Evolutionary conservation across 2,888 invertebrate species (phyloP), one percentile per base, ranked within the genome.

Genomic region (Hyposoter didymator): DNA sequence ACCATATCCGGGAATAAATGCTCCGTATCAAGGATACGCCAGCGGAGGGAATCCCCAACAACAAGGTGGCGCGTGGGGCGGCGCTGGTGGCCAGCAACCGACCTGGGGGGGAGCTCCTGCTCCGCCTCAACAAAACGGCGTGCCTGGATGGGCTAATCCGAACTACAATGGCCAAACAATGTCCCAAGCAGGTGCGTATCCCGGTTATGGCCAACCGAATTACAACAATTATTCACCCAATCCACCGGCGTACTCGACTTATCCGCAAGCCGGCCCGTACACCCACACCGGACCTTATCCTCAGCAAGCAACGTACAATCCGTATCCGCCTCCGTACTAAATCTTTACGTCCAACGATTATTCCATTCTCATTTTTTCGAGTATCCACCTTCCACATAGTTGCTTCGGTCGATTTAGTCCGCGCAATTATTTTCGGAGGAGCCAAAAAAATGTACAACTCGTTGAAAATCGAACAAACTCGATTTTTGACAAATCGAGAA

Each of bases 1-100:
- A 69, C 99, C 99, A 2, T 99, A 99, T 94, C 98, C 99, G 19
- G 99, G 99, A 82, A 96, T 99, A 88, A 96, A 95, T 84, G 93
- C 94, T 17, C 90, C 91, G 12, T 94, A 94, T 87, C 93, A 93
- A 79, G 95, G 94, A 14, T 94, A 94, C 84, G 91, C 92, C 0
- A 91, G 89, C 10, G 88, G 90, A 22, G 85, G 84, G 28, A 84
- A 85, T 78, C 89, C 88, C 12, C 92, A 90, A 62, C 91, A 90
- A 64, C 91, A 90, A 52, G 90, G 90, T 59, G 83, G 91, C 12
- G 91, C 91, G 32, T 92, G 92, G 89, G 90, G 91, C 32, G 90
- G 89, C 17, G 87, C 84, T 17, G 84, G 84, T 43, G 88, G 87
- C n/a, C 91, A 90, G 73, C 91, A 90, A 78, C 55, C 81, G 66